Percentiles rank a stretch among this genome's conserved stretches.
These are phyloP conservation scores for Trypoxylus dichotomus DNA, from an alignment of 1,140 invertebrate genomes.

Conservation along the genomic window DNA sequence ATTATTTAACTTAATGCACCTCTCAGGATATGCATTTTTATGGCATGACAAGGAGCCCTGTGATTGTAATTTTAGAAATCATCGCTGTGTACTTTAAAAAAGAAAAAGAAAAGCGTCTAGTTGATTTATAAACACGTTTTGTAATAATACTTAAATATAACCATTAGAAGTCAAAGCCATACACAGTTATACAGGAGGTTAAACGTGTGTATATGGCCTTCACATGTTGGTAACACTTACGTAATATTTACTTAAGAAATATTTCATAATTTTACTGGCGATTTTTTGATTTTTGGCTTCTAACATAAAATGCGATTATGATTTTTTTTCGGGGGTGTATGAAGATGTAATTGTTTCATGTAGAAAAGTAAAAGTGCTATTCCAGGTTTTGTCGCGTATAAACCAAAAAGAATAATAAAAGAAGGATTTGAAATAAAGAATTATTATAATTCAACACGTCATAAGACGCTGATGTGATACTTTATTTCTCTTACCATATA, in stretches of 20 bases:
- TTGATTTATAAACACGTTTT: neutral
- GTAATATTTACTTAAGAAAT: slow-evolving; percentile 11
- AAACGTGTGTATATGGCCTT: neutral
- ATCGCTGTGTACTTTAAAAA: neutral
- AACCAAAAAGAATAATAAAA: no score
- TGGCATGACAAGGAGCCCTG: neutral
- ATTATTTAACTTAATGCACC: slow-evolving; percentile 17
- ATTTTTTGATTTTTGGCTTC: neutral
- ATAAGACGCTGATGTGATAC: slow-evolving; percentile 45
- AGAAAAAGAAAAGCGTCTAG: neutral
- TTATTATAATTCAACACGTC: slow-evolving; percentile 43
- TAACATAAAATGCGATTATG: no score
- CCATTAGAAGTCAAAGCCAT: neutral
- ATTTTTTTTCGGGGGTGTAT: no score
- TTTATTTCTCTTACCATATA: slow-evolving; percentile 44
- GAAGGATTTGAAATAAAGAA: no score
- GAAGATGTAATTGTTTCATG: no score
- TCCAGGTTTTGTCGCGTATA: no score
- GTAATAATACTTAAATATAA: neutral
- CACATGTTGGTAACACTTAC: neutral
- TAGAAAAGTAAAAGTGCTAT: neutral
- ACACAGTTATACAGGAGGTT: neutral
- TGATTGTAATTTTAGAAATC: neutral
- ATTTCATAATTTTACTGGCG: neutral
- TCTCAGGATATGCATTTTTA: neutral